Percentiles rank a stretch among this genome's conserved stretches.
Evolutionary conservation across 64 coral and sea anemone species (phyloP).

Genomic region (Trachythela sp.): DNA sequence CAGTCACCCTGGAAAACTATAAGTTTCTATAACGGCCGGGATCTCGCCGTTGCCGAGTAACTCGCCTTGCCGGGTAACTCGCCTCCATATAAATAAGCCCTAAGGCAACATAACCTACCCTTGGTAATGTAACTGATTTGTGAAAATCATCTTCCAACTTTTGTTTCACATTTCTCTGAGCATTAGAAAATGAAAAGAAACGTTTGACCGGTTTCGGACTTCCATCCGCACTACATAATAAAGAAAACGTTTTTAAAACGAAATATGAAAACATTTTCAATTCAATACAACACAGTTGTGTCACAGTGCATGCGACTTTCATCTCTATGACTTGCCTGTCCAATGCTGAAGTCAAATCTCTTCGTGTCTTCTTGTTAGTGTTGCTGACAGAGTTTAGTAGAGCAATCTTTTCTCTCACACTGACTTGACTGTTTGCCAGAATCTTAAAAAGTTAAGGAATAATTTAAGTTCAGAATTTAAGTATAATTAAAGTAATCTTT

Average conservation of each 20-base stretch:
- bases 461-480: not conserved
- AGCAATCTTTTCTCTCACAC: not conserved
- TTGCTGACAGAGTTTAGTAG: not conserved
- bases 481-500: too few species aligned
- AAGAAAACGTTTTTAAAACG: not conserved
- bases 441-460: not conserved
- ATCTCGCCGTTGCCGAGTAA: too few species aligned
- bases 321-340: not conserved
- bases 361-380: not conserved
- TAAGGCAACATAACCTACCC: not conserved
- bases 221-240: not conserved
- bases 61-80: too few species aligned
- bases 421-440: not conserved
- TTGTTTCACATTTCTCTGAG: slow-evolving; percentile 15
- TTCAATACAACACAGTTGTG: too few species aligned
- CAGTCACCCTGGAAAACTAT: too few species aligned
- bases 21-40: too few species aligned
- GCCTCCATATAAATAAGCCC: too few species aligned
- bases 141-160: not conserved
- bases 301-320: not conserved
- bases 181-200: not conserved
- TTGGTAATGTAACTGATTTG: not conserved
- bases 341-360: not conserved
- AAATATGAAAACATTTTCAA: not conserved
- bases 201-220: not conserved